Evolutionary conservation across 2,113 vertebrate species (phyloP).

Genomic region (cattle (Bos taurus)): ARS-UCD2.0 NW_020192292.1:7470501-7471000

Average conservation of each 20-base stretch:
- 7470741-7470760: background rate
- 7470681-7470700: too few species aligned
- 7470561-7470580: too few species aligned
- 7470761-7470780: background rate
- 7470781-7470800: background rate
- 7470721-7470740: background rate
- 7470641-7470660: too few species aligned
- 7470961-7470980: background rate
- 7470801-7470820: background rate
- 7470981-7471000: background rate
- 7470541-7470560: too few species aligned
- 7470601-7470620: too few species aligned
- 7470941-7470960: background rate
- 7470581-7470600: too few species aligned
- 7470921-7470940: background rate
- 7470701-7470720: too few species aligned
- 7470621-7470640: too few species aligned
- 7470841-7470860: background rate
- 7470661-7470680: too few species aligned
- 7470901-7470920: background rate
- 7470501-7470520: too few species aligned
- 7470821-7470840: background rate
- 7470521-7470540: too few species aligned
- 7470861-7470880: background rate
- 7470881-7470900: background rate